Evolutionary conservation across 1,140 invertebrate genomes (phyloP).

Genomic region (Heliconius hewitsoni): DNA sequence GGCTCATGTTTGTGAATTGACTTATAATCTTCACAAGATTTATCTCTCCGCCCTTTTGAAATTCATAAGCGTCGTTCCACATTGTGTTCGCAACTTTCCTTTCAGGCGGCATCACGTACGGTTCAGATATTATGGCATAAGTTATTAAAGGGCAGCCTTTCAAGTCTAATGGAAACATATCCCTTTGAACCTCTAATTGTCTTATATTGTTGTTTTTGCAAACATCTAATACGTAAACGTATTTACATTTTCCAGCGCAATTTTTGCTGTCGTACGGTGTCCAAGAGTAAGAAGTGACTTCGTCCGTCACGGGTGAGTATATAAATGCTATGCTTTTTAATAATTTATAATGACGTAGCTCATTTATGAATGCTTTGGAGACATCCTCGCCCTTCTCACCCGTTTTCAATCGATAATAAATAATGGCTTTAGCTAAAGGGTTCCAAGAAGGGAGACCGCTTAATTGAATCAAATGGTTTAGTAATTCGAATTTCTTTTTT

Average conservation of each 20-base stretch:
- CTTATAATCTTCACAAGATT: constrained; percentile 75
- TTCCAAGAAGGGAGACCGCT: constrained; percentile 69
- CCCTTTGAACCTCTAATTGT: constrained; percentile 57
- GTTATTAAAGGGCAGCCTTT: constrained; percentile 72
- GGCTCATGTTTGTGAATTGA: constrained; percentile 74
- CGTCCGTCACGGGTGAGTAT: constrained; percentile 54
- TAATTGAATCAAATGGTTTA: constrained; percentile 60
- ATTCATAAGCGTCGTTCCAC: constrained; percentile 69
- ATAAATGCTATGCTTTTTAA: constrained; percentile 73
- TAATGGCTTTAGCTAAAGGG: constrained; percentile 76
- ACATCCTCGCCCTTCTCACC: constrained; percentile 56
- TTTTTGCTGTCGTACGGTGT: constrained; percentile 72
- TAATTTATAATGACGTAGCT: constrained; percentile 66
- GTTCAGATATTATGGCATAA: constrained; percentile 74
- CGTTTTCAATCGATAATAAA: constrained; percentile 65
- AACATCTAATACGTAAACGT: constrained; percentile 71
- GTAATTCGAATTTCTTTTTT: constrained; percentile 71
- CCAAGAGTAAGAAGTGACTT: constrained; percentile 75
- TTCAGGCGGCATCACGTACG: constrained; percentile 75
- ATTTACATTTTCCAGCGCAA: constrained; percentile 71
- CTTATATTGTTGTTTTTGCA: constrained; percentile 66
- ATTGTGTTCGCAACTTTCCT: constrained; percentile 52
- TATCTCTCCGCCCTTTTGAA: constrained; percentile 74
- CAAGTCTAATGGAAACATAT: constrained; percentile 71
- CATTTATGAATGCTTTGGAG: constrained; percentile 69